These are phyloP conservation scores for Peromyscus attwateri DNA, from an alignment of 2,797 vertebrate genomes.

Conservation along the genomic window DNA sequence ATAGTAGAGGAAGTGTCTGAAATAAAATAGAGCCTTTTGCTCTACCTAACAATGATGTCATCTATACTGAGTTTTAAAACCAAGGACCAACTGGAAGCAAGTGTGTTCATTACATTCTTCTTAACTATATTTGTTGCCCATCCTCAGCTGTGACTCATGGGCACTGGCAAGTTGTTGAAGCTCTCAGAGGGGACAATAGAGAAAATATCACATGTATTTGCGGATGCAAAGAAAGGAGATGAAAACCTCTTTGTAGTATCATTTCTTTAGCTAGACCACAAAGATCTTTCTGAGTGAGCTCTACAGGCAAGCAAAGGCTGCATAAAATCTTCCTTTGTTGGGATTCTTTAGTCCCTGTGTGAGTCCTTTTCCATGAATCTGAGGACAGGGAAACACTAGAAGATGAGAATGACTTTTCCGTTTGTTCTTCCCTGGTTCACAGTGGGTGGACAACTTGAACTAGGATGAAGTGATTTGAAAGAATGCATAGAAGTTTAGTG, in stretches of 20 bases:
- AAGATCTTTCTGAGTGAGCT: background rate
- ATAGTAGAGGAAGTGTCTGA: background rate
- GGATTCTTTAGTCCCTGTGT: background rate
- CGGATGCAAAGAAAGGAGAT: background rate
- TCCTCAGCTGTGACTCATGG: background rate
- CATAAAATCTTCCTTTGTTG: background rate
- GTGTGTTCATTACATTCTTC: background rate
- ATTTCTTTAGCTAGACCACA: background rate
- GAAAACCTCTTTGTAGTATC: background rate
- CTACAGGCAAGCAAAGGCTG: background rate
- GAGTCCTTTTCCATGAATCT: background rate
- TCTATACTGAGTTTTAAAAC: background rate
- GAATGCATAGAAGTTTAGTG: background rate
- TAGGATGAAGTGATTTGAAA: background rate
- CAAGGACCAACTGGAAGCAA: background rate
- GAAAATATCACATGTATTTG: background rate
- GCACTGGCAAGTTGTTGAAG: background rate
- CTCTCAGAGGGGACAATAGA: background rate
- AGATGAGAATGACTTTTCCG: background rate
- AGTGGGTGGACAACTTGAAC: background rate
- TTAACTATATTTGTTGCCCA: background rate
- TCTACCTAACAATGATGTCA: background rate
- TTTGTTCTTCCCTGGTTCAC: background rate
- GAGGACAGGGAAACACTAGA: background rate
- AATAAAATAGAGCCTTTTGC: background rate